phyloP scores from a whole-genome alignment of 2,113 vertebrate genomes.

The Taxidea taxus region DNA sequence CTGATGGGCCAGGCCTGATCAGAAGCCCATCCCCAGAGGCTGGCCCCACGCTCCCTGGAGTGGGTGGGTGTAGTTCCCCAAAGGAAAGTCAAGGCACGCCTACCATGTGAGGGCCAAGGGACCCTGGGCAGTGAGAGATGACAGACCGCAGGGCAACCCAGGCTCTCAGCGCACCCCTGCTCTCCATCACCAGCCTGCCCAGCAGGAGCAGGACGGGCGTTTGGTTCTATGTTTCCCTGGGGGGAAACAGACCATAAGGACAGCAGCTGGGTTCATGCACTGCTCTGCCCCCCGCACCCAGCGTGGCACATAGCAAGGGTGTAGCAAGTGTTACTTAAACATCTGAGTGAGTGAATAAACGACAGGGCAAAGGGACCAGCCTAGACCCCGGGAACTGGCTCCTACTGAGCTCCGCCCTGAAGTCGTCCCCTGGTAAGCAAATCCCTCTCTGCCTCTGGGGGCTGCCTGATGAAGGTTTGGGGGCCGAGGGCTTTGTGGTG shows the following conservation, averaged over 20 bases:
- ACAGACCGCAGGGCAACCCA: neutral
- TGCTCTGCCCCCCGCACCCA: neutral
- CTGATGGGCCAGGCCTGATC: neutral
- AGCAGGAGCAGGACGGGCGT: fast-evolving
- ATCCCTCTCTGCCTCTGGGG: neutral
- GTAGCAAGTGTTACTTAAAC: neutral
- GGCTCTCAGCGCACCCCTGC: fast-evolving
- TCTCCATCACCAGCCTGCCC: neutral
- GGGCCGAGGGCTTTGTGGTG: neutral
- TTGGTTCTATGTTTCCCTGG: neutral
- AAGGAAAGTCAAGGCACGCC: neutral
- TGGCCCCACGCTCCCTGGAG: neutral
- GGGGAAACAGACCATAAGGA: neutral
- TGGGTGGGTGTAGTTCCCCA: neutral
- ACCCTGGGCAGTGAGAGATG: neutral
- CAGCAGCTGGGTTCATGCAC: neutral
- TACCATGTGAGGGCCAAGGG: neutral
- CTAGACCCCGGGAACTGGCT: neutral
- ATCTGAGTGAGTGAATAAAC: neutral
- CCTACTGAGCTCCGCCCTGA: neutral
- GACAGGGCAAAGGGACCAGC: neutral
- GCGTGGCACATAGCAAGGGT: neutral
- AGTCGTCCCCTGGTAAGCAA: neutral
- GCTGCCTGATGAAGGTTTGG: neutral
- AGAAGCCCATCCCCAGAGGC: neutral